Percentiles rank a stretch among this genome's conserved stretches.
Conservation (phyloP, 2,113 vertebrate genomes). For the Candoia aspera region DNA sequence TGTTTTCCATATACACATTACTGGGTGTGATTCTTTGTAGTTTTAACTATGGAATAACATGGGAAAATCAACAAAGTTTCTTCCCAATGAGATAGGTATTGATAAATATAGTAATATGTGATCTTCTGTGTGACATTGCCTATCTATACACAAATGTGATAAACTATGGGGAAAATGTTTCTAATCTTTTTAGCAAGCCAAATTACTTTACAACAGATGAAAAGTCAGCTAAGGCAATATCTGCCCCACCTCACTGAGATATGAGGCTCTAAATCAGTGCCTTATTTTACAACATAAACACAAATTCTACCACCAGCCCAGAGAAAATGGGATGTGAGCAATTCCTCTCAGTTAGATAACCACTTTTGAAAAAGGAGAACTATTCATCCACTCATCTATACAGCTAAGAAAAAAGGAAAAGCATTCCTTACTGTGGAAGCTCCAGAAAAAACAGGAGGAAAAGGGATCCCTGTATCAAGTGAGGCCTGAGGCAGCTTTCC, state of each 20-base stretch:
- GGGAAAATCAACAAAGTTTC: too few species aligned
- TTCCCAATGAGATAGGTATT: not conserved
- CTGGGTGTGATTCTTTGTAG: not conserved
- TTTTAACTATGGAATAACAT: too few species aligned
- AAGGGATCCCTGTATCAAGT: slow-evolving; percentile 88
- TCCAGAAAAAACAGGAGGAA: slow-evolving; percentile 92
- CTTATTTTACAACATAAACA: not conserved
- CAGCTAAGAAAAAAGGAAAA: not conserved
- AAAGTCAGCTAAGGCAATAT: not conserved
- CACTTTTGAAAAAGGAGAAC: not conserved
- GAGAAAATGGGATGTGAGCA: not conserved
- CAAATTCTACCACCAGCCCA: not conserved
- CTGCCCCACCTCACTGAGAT: not conserved
- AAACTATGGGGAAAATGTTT: not conserved
- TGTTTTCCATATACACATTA: not conserved
- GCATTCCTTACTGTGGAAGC: slow-evolving; percentile 82
- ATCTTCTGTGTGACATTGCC: not conserved
- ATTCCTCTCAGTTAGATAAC: not conserved
- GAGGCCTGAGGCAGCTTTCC: slow-evolving; percentile 92
- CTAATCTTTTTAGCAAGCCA: not conserved
- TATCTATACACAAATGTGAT: not conserved
- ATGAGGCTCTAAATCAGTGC: not conserved
- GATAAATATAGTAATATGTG: not conserved
- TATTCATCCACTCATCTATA: not conserved
- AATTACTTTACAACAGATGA: not conserved